Percentiles rank a stretch among this genome's conserved stretches.
Conservation (phyloP, 1,140 invertebrate species). For the Aphidius gifuensis region DNA sequence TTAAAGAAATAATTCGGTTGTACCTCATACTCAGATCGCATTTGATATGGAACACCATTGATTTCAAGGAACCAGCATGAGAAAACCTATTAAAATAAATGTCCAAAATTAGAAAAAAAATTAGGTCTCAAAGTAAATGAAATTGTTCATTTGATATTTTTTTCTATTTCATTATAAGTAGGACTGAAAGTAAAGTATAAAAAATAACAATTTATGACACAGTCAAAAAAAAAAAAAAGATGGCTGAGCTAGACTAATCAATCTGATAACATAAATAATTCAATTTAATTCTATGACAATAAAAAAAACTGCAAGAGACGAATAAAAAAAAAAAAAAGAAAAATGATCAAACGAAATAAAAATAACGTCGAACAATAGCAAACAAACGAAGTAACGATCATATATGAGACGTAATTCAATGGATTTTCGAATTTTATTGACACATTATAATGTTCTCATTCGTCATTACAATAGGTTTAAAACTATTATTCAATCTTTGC, state of each 20-base stretch:
- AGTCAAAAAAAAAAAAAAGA: slow-evolving; percentile 1
- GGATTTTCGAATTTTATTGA: background rate
- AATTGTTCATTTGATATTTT: background rate
- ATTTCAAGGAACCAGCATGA: background rate
- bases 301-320: background rate
- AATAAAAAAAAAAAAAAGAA: no score
- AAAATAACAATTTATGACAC: background rate
- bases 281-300: slow-evolving; percentile 15
- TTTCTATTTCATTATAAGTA: no score
- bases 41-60: background rate
- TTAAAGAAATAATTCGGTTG: background rate
- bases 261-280: slow-evolving; percentile 4
- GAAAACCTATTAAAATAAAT: background rate
- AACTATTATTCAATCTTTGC: no score
- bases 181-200: no score
- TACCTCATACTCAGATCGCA: background rate
- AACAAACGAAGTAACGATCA: background rate
- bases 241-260: background rate
- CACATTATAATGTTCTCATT: background rate
- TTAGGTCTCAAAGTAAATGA: background rate
- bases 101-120: background rate
- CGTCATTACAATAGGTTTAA: background rate
- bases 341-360: no score
- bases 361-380: background rate
- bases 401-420: background rate